These are phyloP conservation scores for Pachyramphus minor DNA, from an alignment of 2,113 vertebrate species.

Conservation along the genomic window DNA sequence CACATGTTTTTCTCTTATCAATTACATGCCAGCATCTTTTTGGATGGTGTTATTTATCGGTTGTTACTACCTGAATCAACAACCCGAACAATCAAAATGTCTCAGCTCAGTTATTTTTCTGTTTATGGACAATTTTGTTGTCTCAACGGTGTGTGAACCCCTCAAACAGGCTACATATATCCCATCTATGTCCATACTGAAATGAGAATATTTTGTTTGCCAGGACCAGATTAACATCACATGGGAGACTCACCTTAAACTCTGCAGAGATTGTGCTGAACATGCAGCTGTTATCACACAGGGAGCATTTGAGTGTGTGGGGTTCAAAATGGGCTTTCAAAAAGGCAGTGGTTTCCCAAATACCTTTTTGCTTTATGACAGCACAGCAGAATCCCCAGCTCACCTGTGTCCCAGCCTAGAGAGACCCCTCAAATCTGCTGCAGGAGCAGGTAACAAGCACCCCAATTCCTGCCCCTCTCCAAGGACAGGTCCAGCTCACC, in stretches of 20 bases:
- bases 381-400: neutral
- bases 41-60: neutral
- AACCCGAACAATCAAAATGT: neutral
- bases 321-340: neutral
- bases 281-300: fast-evolving
- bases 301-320: neutral
- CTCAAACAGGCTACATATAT: fast-evolving
- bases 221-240: neutral
- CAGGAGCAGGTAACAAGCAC: neutral
- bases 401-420: neutral
- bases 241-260: neutral
- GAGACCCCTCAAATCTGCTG: neutral
- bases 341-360: neutral
- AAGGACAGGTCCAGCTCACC: neutral
- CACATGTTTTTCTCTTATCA: neutral
- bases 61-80: neutral
- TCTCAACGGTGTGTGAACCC: neutral
- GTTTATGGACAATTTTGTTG: neutral
- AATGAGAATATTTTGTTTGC: neutral
- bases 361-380: neutral
- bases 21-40: neutral
- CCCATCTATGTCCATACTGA: neutral
- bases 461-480: neutral
- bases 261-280: neutral
- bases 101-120: neutral